Conservation (phyloP, 2,888 invertebrate species). For the Trissoscelio sp. region DNA sequence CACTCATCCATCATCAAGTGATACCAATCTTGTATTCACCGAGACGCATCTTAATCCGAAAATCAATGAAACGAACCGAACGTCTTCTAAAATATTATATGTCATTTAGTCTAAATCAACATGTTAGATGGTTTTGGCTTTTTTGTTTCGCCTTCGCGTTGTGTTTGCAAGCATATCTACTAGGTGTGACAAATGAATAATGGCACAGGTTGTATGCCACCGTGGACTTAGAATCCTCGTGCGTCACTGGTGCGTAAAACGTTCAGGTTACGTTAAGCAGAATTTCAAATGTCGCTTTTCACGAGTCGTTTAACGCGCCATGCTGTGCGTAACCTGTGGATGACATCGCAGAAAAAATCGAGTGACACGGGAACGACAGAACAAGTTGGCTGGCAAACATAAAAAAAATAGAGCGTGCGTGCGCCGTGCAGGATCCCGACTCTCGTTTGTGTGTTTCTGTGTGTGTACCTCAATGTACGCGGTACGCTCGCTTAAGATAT, state of each 20-base stretch:
- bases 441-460: background rate
- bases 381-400: conserved; percentile 57
- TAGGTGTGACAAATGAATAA: conserved; percentile 68
- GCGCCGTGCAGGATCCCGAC: conserved; percentile 29
- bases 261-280: conserved; percentile 65
- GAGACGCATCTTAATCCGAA: conserved; percentile 30
- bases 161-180: conserved; percentile 60
- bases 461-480: conserved; percentile 67
- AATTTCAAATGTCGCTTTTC: conserved; percentile 69
- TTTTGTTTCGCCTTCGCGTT: conserved; percentile 51
- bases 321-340: conserved; percentile 61
- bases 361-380: conserved; percentile 66
- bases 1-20: conserved; percentile 38
- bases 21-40: conserved; percentile 32
- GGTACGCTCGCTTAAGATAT: conserved; percentile 78
- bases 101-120: conserved; percentile 55
- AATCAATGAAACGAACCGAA: conserved; percentile 32
- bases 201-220: conserved; percentile 66
- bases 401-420: conserved; percentile 64
- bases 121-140: conserved; percentile 55
- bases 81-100: conserved; percentile 38
- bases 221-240: conserved; percentile 58
- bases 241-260: conserved; percentile 63
- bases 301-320: conserved; percentile 68
- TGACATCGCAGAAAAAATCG: conserved; percentile 68